Conservation (phyloP, 2,113 vertebrate genomes). For the Eolophus roseicapilla region DNA sequence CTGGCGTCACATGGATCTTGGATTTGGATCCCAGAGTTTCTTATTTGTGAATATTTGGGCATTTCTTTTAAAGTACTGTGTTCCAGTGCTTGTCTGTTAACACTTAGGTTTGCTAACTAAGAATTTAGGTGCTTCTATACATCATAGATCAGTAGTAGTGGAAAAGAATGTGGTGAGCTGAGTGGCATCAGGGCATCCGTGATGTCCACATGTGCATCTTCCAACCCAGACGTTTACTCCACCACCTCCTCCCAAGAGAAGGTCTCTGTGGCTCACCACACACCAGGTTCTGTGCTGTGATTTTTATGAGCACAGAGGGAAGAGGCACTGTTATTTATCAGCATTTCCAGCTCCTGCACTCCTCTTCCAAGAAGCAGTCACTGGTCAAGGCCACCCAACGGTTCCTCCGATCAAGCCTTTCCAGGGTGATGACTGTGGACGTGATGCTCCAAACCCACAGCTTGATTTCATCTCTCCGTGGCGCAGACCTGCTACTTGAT, state of each 20-base stretch:
- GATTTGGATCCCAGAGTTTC: not conserved
- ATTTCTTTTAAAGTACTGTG: not conserved
- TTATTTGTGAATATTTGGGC: not conserved
- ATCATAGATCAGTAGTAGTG: too few species aligned
- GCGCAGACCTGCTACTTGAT: slow-evolving; percentile 21
- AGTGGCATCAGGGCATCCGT: not conserved
- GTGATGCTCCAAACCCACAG: not conserved
- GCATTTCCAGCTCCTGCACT: not conserved
- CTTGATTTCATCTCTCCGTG: not conserved
- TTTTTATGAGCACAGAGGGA: not conserved
- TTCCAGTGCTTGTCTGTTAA: not conserved
- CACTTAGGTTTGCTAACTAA: not conserved
- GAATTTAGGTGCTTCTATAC: not conserved
- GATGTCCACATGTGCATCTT: not conserved
- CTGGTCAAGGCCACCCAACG: not conserved
- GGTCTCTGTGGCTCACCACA: not conserved
- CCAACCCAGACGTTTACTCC: not conserved
- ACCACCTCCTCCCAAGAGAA: not conserved
- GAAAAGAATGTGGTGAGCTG: not conserved
- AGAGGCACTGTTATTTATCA: not conserved
- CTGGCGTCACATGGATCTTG: not conserved
- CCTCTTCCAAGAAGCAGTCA: not conserved
- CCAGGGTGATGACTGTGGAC: not conserved
- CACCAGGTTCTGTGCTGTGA: not conserved
- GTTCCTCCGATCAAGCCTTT: not conserved